phyloP scores from a whole-genome alignment of 2,888 invertebrate genomes.

The Apamea anceps region DNA sequence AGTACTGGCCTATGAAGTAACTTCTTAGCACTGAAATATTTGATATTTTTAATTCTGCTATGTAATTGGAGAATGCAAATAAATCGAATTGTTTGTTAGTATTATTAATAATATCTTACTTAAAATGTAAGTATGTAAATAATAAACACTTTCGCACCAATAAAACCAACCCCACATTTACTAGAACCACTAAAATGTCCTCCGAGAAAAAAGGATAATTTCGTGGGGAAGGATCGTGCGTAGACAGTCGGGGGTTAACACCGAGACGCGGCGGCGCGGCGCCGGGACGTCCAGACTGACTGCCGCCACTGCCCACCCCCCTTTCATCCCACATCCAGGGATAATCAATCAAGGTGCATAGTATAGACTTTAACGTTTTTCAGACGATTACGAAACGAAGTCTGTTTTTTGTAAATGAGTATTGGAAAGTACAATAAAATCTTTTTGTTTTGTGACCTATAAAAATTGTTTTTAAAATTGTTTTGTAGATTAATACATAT shows the following conservation, averaged over 20 bases:
- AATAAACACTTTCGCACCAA: background rate
- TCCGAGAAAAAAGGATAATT: constrained; percentile 17
- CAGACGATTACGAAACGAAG: constrained; percentile 12
- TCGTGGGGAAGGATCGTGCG: constrained; percentile 4
- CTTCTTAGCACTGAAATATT: background rate
- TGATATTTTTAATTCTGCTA: background rate
- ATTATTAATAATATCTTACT: background rate
- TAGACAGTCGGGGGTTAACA: constrained; percentile 20
- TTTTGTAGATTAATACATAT: background rate
- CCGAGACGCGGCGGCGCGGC: constrained; percentile 60
- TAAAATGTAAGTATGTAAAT: background rate
- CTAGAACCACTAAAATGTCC: background rate
- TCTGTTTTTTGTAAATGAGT: constrained; percentile 16
- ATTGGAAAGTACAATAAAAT: constrained; percentile 1
- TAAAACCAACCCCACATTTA: background rate
- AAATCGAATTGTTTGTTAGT: background rate
- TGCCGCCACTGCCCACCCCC: constrained; percentile 46
- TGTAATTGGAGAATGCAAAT: background rate
- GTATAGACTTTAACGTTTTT: constrained; percentile 24
- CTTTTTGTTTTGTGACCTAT: constrained; percentile 19
- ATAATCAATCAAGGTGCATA: constrained; percentile 56
- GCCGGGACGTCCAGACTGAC: constrained; percentile 54
- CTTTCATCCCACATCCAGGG: background rate
- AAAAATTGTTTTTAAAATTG: constrained; percentile 4
- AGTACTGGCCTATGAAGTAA: too few species aligned